A percentile compares a stretch with the other conserved stretches of the same genome.
phyloP scores from a whole-genome alignment of 2,113 vertebrate species.

The Ellobius talpinus region DNA sequence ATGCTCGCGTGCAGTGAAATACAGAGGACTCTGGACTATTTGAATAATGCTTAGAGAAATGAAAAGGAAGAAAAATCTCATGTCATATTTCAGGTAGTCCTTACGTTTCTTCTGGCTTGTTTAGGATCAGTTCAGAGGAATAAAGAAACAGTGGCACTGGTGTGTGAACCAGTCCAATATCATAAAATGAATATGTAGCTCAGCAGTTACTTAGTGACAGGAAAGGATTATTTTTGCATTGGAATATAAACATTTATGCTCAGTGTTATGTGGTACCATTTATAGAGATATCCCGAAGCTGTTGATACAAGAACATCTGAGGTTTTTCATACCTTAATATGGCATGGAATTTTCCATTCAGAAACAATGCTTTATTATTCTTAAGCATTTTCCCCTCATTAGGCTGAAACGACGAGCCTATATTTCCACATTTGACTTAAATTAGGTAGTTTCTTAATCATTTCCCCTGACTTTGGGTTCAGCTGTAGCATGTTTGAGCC shows the following conservation, averaged over 20 bases:
- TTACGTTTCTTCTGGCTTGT: constrained; percentile 79
- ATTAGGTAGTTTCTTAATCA: constrained; percentile 85
- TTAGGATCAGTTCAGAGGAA: constrained; percentile 75
- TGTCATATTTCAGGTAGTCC: constrained; percentile 79
- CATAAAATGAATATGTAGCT: constrained; percentile 62
- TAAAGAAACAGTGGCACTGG: constrained; percentile 73
- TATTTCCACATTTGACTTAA: constrained; percentile 63
- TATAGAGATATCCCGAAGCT: constrained; percentile 19
- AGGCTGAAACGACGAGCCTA: background rate
- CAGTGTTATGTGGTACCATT: background rate
- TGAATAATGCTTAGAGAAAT: constrained; percentile 90
- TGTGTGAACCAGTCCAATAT: constrained; percentile 25
- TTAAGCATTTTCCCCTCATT: background rate
- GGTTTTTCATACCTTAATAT: constrained; percentile 44
- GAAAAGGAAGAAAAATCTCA: constrained; percentile 74
- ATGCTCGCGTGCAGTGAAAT: constrained; percentile 92
- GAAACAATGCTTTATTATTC: constrained; percentile 34
- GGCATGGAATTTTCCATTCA: constrained; percentile 43
- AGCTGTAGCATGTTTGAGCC: constrained; percentile 79
- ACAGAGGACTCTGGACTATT: constrained; percentile 90
- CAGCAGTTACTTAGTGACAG: constrained; percentile 51
- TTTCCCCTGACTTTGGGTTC: constrained; percentile 90
- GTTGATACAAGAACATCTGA: constrained; percentile 19
- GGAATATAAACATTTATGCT: constrained; percentile 54
- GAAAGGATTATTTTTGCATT: constrained; percentile 50